Evolutionary conservation across 2,113 vertebrate species (phyloP), one percentile per base, ranked within the genome.

Genomic region (Hippocampus guttulatus): DNA sequence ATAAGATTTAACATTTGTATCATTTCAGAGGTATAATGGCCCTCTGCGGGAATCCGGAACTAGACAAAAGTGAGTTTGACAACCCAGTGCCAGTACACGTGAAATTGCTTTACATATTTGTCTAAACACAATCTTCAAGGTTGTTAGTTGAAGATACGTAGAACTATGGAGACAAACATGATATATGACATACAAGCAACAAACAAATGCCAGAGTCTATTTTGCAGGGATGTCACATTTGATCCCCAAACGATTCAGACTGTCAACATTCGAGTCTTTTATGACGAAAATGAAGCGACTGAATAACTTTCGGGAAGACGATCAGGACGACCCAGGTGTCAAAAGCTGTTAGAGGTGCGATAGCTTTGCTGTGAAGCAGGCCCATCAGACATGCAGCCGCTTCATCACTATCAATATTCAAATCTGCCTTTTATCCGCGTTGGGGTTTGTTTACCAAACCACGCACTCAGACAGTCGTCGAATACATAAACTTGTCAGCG

Each of bases 401-500:
- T 52, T 70, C 49, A 30, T 73, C 16, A 21, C 41, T 54, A 27
- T 74, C 33, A 75, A 78, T 76, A 74, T 68, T 79, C 64, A 76
- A 64, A 67, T 60, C 27, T 0, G 7, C 18, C n/a, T 25, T 23
- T 10, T 58, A 5, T 38, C n/a, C 77, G 58, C 45, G 23, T 67
- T 52, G 16, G 41, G 14, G 18, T 55, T 70, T 68, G 5, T 65
- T 65, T 65, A 65, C 64, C 14, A 9, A 23, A 18, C 14, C 63
- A 23, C n/a, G 23, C 64, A 65, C 43, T 25, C 52, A 55, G 21
- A 55, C 52, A 23, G 9, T 41, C 11, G 18, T 41, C 64, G 73
- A 75, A 77, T 80, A 54, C 49, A 49, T 67, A 78, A 76, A 77
- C 65, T 58, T 80, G 65, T 80, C 61, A 75, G 65, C 79, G 78